Percentiles rank a stretch among this genome's conserved stretches.
Conservation (phyloP, 2,888 invertebrate species). For the Pachymerium ferrugineum region DNA sequence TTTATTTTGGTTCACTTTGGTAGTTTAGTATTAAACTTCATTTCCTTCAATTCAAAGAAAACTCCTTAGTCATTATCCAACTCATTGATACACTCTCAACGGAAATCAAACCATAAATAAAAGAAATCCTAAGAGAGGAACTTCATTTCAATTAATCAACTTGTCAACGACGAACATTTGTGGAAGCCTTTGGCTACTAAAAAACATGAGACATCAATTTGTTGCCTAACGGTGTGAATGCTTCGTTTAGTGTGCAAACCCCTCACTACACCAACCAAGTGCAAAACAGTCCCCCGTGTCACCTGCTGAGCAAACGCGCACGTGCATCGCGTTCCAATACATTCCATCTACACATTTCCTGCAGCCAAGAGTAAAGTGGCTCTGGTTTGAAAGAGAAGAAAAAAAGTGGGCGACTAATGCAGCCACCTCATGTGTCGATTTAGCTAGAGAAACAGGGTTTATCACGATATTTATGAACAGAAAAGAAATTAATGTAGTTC, state of each 20-base stretch:
- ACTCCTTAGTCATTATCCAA: background rate
- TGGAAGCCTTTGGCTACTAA: constrained; percentile 11
- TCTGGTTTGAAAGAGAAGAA: constrained; percentile 23
- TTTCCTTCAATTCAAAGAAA: background rate
- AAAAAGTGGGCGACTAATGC: too few relatives aligned
- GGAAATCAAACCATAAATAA: background rate
- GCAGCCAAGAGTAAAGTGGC: background rate
- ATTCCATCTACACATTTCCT: background rate
- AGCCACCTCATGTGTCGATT: too few relatives aligned
- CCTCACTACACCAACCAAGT: background rate
- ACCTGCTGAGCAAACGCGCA: constrained; percentile 27
- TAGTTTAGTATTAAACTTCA: too few relatives aligned
- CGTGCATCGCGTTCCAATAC: constrained; percentile 22
- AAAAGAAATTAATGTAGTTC: too few relatives aligned
- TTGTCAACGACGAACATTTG: too few relatives aligned
- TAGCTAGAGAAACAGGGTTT: too few relatives aligned
- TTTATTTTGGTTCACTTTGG: too few relatives aligned
- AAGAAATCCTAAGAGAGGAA: background rate
- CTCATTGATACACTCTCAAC: background rate
- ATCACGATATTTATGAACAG: too few relatives aligned
- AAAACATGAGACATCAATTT: constrained; percentile 4
- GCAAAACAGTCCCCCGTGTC: constrained; percentile 15
- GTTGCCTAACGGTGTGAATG: background rate
- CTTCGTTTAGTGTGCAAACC: background rate
- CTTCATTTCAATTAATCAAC: constrained; percentile 4